A percentile compares a stretch with the other conserved stretches of the same genome.
phyloP scores from a whole-genome alignment of 2,113 vertebrate species.

The Gymnorhina tibicen region DNA sequence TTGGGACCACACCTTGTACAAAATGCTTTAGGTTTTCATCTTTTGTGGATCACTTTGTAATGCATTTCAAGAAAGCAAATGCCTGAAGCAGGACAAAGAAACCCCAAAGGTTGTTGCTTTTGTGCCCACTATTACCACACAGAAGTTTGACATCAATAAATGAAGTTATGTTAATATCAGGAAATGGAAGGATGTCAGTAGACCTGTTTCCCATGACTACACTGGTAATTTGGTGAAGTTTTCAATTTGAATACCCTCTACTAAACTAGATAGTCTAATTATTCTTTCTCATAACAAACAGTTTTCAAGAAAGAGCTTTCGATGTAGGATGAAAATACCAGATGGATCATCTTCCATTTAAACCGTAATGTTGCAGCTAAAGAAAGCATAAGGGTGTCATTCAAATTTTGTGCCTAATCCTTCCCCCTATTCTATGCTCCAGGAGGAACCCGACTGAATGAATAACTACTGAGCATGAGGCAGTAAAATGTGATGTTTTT shows the following conservation, averaged over 20 bases:
- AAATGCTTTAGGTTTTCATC: background rate
- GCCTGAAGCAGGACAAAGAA: background rate
- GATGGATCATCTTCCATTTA: conserved; percentile 13
- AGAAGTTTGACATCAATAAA: background rate
- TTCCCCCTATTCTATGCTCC: background rate
- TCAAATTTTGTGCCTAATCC: background rate
- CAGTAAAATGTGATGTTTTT: background rate
- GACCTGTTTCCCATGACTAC: background rate
- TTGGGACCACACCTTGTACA: background rate
- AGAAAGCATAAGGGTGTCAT: conserved; percentile 4
- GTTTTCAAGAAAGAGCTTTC: background rate
- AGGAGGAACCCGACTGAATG: background rate
- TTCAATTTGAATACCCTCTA: background rate
- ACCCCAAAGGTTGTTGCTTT: background rate
- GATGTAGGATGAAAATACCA: conserved; percentile 12
- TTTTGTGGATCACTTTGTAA: background rate
- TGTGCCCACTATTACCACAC: background rate
- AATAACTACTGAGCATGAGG: background rate
- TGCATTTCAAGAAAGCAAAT: background rate
- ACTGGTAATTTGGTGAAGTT: background rate
- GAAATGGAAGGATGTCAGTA: background rate
- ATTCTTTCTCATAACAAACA: background rate
- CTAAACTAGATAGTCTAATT: background rate
- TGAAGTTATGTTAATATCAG: background rate
- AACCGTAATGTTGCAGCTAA: background rate